These are phyloP conservation scores for Limnephilus auricula DNA, from an alignment of 2,888 invertebrate genomes.

Conservation along the genomic window DNA sequence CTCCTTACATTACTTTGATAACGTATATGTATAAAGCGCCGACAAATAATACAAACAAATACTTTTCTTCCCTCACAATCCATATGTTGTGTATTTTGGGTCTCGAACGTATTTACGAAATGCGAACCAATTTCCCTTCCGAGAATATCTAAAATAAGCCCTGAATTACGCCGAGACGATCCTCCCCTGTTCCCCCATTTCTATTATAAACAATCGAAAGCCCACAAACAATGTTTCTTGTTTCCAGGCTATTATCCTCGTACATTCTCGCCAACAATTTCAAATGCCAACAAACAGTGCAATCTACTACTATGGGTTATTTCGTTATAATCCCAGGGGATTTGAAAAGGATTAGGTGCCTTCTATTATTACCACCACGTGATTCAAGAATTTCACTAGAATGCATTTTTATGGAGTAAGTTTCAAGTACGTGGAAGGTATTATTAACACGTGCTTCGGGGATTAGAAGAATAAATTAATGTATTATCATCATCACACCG, in stretches of 20 bases:
- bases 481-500: not conserved
- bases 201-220: not conserved
- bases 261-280: not conserved
- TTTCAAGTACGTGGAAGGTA: not conserved
- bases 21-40: too few species aligned
- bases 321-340: not conserved
- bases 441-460: not conserved
- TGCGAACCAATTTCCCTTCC: not conserved
- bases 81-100: not conserved
- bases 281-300: constrained; percentile 4
- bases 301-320: not conserved
- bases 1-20: too few species aligned
- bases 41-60: not conserved
- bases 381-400: too few species aligned
- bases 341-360: not conserved
- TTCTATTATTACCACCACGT: not conserved
- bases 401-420: not conserved
- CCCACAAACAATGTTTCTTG: not conserved
- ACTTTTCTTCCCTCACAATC: not conserved
- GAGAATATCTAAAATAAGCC: not conserved
- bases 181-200: not conserved
- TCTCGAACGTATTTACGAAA: not conserved
- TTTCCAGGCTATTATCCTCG: not conserved
- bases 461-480: not conserved
- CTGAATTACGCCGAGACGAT: not conserved